Percentiles rank a stretch among this genome's conserved stretches.
Evolutionary conservation across 2,113 vertebrate species (phyloP).

Genomic region (Boleophthalmus pectinirostris): DNA sequence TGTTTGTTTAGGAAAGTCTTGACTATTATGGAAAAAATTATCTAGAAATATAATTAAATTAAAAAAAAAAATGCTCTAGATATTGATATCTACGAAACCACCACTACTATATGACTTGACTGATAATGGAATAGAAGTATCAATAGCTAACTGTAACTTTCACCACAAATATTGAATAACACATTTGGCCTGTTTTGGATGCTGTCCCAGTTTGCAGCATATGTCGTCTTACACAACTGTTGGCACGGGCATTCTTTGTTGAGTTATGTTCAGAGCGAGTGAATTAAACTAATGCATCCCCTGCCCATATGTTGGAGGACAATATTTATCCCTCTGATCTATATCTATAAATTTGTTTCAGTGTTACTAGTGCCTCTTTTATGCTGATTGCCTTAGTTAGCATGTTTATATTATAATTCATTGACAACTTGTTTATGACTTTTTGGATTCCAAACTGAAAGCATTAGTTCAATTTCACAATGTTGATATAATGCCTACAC

Average conservation of each 20-base stretch:
- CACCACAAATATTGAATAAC: conserved; percentile 1
- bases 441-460: conserved; percentile 11
- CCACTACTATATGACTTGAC: not conserved
- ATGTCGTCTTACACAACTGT: conserved; percentile 48
- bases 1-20: not conserved
- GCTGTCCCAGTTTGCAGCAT: conserved; percentile 2
- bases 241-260: conserved; percentile 49
- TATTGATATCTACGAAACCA: too few species aligned
- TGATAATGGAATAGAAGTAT: not conserved
- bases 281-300: conserved; percentile 73
- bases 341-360: conserved; percentile 54
- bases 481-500: not conserved
- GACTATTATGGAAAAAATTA: not conserved
- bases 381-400: conserved; percentile 36
- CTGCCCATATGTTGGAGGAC: conserved; percentile 57
- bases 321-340: conserved; percentile 68
- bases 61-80: too few species aligned
- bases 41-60: not conserved
- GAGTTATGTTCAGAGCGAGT: conserved; percentile 59
- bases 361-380: conserved; percentile 58
- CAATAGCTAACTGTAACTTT: not conserved
- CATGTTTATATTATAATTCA: conserved; percentile 38
- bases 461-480: not conserved
- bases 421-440: conserved; percentile 22
- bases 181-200: conserved; percentile 9